A percentile compares a stretch with the other conserved stretches of the same genome.
phyloP scores from a whole-genome alignment of 2,113 vertebrate species.

The Hemiscyllium ocellatum region DNA sequence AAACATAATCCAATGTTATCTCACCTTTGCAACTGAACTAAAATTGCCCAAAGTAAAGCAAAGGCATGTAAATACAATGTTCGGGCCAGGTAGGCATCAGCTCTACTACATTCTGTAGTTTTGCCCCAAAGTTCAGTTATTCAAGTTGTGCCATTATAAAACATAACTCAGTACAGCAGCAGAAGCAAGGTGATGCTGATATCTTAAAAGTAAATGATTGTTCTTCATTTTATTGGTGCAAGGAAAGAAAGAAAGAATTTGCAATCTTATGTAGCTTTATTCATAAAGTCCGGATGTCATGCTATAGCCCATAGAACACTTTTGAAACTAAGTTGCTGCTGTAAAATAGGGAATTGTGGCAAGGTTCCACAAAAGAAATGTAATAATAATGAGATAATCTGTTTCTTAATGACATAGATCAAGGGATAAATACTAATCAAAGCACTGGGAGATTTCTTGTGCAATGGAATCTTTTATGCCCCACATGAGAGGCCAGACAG shows the following conservation, averaged over 20 bases:
- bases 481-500: neutral
- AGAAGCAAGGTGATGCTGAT: neutral
- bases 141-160: neutral
- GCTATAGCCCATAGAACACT: neutral
- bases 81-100: neutral
- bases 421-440: neutral
- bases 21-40: neutral
- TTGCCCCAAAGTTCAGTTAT: neutral
- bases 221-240: no score
- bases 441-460: neutral
- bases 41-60: neutral
- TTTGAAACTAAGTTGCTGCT: neutral
- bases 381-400: neutral
- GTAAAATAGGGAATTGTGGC: neutral
- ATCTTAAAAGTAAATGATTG: neutral
- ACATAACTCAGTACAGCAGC: no score
- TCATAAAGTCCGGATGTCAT: neutral
- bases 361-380: neutral
- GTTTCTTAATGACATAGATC: neutral
- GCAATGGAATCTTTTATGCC: neutral
- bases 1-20: neutral
- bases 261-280: neutral
- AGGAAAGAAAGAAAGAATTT: neutral
- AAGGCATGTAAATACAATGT: neutral
- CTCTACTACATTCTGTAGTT: neutral